Evolutionary conservation across 1,140 invertebrate genomes (phyloP).

Genomic region (Drosophila arizonae): DNA sequence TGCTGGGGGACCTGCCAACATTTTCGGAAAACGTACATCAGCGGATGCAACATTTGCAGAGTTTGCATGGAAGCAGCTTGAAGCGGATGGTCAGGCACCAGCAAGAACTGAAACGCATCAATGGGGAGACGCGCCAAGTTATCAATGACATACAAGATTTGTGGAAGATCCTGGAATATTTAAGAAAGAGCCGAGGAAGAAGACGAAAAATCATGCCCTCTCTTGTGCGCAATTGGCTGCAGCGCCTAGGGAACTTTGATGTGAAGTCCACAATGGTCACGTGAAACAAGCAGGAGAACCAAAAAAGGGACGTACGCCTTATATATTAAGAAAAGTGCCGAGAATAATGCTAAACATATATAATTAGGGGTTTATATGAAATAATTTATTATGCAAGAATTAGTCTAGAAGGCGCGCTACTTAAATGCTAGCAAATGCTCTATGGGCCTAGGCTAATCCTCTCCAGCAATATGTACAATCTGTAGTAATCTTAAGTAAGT

Average conservation of each 20-base stretch:
- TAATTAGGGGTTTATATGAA: constrained; percentile 32
- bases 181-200: background rate
- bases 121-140: constrained; percentile 21
- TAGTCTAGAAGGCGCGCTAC: constrained; percentile 65
- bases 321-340: constrained; percentile 33
- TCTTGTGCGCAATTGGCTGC: constrained; percentile 10
- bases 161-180: constrained; percentile 5
- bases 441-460: constrained; percentile 50
- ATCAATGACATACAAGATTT: constrained; percentile 43
- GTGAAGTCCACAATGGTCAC: constrained; percentile 26
- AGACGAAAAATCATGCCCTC: constrained; percentile 8
- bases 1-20: constrained; percentile 10
- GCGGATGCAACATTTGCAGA: background rate
- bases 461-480: constrained; percentile 45
- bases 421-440: constrained; percentile 59
- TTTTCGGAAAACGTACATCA: too few species aligned
- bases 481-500: constrained; percentile 24
- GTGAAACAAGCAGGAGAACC: background rate
- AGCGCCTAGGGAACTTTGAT: background rate
- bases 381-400: constrained; percentile 77
- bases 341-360: constrained; percentile 34
- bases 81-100: constrained; percentile 13
- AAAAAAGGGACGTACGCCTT: constrained; percentile 2
- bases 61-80: background rate
- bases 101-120: constrained; percentile 1